Conservation (phyloP, 2,797 vertebrate genomes). For the Microctenopoma steveboyesi region DNA sequence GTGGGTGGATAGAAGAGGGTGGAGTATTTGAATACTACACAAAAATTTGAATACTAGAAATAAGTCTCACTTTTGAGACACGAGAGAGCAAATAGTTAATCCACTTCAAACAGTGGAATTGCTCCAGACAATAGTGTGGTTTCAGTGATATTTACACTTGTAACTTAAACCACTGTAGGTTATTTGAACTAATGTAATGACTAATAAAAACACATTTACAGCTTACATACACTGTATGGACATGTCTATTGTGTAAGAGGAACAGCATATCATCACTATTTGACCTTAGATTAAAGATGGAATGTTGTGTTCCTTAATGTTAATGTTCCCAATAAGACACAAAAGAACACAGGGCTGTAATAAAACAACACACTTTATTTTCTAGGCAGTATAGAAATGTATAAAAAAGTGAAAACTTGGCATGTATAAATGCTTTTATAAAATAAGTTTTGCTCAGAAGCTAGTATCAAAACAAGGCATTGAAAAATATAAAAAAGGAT, state of each 20-base stretch:
- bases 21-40: constrained; percentile 64
- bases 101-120: constrained; percentile 38
- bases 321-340: constrained; percentile 69
- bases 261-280: background rate
- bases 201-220: constrained; percentile 32
- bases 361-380: constrained; percentile 94
- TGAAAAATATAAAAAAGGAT: constrained; percentile 79
- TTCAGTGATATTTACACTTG: constrained; percentile 29
- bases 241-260: constrained; percentile 7
- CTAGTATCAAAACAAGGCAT: constrained; percentile 86
- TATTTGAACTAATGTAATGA: constrained; percentile 25
- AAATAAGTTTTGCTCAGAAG: constrained; percentile 84
- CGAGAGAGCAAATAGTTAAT: constrained; percentile 43
- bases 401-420: constrained; percentile 81
- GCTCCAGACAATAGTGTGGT: constrained; percentile 2
- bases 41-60: constrained; percentile 56
- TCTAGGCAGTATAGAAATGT: constrained; percentile 92
- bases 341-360: constrained; percentile 72
- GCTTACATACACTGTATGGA: constrained; percentile 14
- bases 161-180: constrained; percentile 30
- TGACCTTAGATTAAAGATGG: background rate
- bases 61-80: constrained; percentile 36
- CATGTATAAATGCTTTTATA: constrained; percentile 79
- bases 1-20: background rate
- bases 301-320: background rate